Conservation (phyloP, 2,888 invertebrate species). For the Hemistola chrysoprasaria region DNA sequence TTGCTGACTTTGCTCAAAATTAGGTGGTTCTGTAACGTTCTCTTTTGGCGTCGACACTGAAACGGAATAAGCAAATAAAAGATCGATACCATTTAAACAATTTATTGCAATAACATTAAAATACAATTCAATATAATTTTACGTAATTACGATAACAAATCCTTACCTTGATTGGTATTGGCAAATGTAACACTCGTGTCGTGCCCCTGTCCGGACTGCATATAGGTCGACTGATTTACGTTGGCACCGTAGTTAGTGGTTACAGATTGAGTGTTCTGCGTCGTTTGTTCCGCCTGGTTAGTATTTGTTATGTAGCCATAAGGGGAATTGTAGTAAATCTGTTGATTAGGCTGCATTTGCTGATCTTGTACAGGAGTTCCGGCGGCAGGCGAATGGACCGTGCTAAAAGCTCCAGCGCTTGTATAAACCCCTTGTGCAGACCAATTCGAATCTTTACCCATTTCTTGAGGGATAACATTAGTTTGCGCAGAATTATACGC, state of each 20-base stretch:
- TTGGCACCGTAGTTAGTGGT: slow-evolving; percentile 59
- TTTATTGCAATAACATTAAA: slow-evolving; percentile 24
- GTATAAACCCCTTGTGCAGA: slow-evolving; percentile 65
- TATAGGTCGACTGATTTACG: slow-evolving; percentile 64
- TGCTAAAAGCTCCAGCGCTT: slow-evolving; percentile 69
- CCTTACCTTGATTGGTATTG: slow-evolving; percentile 67
- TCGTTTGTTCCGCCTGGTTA: slow-evolving; percentile 50
- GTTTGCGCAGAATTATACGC: slow-evolving; percentile 46
- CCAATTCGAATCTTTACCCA: slow-evolving; percentile 50
- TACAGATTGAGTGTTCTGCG: slow-evolving; percentile 40
- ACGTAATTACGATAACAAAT: slow-evolving; percentile 30
- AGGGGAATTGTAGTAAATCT: slow-evolving; percentile 70
- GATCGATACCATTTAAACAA: slow-evolving; percentile 20
- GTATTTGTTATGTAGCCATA: slow-evolving; percentile 71
- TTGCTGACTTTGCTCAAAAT: slow-evolving; percentile 33
- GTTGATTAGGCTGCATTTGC: slow-evolving; percentile 39
- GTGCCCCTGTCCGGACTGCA: slow-evolving; percentile 58
- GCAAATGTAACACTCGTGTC: slow-evolving; percentile 57
- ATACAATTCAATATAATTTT: slow-evolving; percentile 22
- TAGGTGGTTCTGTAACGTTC: slow-evolving; percentile 44
- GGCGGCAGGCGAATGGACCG: slow-evolving; percentile 69
- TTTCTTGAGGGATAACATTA: slow-evolving; percentile 44
- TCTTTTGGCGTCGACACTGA: slow-evolving; percentile 64
- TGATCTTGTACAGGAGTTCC: slow-evolving; percentile 49
- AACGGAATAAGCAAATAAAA: slow-evolving; percentile 48